These are phyloP conservation scores for Esox niger DNA, from an alignment of 2,113 vertebrate species.

Conservation along the genomic window DNA sequence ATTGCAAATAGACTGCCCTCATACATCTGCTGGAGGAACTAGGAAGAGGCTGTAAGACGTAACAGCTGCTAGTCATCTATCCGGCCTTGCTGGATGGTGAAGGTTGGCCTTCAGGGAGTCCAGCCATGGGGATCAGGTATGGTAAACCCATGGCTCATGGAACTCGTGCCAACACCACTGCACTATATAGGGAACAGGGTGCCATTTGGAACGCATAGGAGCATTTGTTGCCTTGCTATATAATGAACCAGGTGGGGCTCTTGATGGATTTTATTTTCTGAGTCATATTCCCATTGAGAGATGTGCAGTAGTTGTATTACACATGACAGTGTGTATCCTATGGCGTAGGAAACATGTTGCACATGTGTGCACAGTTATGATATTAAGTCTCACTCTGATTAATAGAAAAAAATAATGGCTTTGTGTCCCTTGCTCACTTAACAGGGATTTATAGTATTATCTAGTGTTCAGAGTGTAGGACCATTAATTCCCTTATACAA, in stretches of 20 bases:
- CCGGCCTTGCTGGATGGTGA: conserved; percentile 45
- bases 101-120: conserved; percentile 41
- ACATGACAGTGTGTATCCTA: not conserved
- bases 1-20: conserved; percentile 62
- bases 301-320: not conserved
- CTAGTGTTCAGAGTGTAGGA: not conserved
- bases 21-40: conserved; percentile 54
- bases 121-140: too few relatives aligned
- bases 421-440: not conserved
- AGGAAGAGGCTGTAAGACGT: conserved; percentile 60
- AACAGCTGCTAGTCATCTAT: conserved; percentile 69
- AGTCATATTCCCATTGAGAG: conserved; percentile 1
- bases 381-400: not conserved
- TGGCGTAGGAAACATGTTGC: not conserved
- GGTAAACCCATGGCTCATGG: too few relatives aligned
- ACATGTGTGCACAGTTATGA: not conserved
- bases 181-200: not conserved
- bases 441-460: not conserved
- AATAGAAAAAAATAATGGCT: not conserved
- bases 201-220: not conserved
- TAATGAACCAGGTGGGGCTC: too few relatives aligned
- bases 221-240: too few relatives aligned
- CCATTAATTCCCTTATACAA: not conserved
- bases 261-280: not conserved
- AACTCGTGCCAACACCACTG: too few relatives aligned